Evolutionary conservation across 2,888 invertebrate genomes (phyloP), one percentile per base, ranked within the genome.

Genomic region (Xestia c-nigrum): DNA sequence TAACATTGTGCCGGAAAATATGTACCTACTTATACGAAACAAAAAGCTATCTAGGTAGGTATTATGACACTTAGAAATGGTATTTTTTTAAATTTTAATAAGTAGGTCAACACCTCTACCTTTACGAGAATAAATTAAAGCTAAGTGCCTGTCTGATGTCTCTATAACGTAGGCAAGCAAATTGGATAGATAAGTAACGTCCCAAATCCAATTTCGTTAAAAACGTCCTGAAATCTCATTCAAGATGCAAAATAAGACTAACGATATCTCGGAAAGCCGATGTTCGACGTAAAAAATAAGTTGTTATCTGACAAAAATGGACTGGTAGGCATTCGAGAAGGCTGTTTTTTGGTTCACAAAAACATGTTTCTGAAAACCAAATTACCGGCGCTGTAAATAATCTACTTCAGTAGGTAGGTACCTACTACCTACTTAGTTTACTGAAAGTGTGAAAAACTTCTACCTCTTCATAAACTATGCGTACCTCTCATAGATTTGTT

Each of bases 241-340:
- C 63, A 40, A 46, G 46, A 71, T 76, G 76, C 55, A 79, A 80
- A 80, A 79, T 61, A 79, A 84, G 70, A 80, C 55, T 55, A 79
- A 80, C 61, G 80, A 66, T 66, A 65, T 66, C 52, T 40, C 40
- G 40, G 64, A 52, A 78, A 84, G 38, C 59, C 40, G 70, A 83
- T 59, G 52, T 63, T 78, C 38, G 0, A n/a, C 55, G 38, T 50
- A 67, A 63, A 80, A 83, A 72, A 64, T 57, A 71, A 50, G 63
- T 57, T 47, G n/a, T 43, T 57, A 31, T n/a, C 52, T 16, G 16
- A n/a, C 21, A 64, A 64, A 65, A 76, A 50, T 43, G 21, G 1
- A 0, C 6, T 24, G 31, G 31, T 31, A 14, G 21, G 31, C 1
- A 31, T 47, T 50, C 10, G 10, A 4, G 0, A 19, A 24, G 16